A percentile compares a stretch with the other conserved stretches of the same genome.
Evolutionary conservation across 92 coral and sea anemone genomes (phyloP).

Genomic region (Paragorgia papillata): DNA sequence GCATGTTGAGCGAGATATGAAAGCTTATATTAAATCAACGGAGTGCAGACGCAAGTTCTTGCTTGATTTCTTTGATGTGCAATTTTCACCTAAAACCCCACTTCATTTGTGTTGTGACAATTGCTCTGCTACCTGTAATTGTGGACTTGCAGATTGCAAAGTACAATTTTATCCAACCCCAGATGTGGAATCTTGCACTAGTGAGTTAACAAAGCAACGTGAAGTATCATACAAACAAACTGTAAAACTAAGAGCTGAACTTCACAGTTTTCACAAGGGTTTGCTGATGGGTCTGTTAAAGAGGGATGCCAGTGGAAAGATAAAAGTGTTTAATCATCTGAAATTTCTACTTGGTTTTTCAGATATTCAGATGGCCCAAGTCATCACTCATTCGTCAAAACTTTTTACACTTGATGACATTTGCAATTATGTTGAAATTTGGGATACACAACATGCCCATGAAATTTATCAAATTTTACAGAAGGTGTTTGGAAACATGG

Average conservation of each 20-base stretch:
- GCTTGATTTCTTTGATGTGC: conserved; percentile 45
- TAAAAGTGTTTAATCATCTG: neutral
- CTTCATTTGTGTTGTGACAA: conserved; percentile 43
- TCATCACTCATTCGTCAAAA: conserved; percentile 4
- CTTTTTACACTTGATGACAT: conserved; percentile 32
- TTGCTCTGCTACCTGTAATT: conserved; percentile 13
- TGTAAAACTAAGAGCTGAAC: conserved; percentile 14
- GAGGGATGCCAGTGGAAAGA: conserved; percentile 28
- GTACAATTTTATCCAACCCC: conserved; percentile 32
- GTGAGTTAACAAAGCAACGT: conserved; percentile 3
- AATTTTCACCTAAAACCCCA: neutral
- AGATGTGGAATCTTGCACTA: conserved; percentile 2
- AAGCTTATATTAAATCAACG: conserved; percentile 42
- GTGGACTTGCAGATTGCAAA: neutral
- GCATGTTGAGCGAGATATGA: conserved; percentile 57
- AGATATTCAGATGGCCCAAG: conserved; percentile 32
- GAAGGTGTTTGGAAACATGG: conserved; percentile 24
- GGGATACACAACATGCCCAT: conserved; percentile 40
- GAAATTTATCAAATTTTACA: conserved; percentile 20
- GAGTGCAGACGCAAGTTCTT: conserved; percentile 54
- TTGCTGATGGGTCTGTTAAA: conserved; percentile 35
- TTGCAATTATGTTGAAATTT: conserved; percentile 32
- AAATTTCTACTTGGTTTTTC: conserved; percentile 38
- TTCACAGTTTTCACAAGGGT: conserved; percentile 17
- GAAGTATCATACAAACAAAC: conserved; percentile 27